A percentile compares a stretch with the other conserved stretches of the same genome.
Conservation (phyloP, 2,888 invertebrate species). For the Trilocha varians region DNA sequence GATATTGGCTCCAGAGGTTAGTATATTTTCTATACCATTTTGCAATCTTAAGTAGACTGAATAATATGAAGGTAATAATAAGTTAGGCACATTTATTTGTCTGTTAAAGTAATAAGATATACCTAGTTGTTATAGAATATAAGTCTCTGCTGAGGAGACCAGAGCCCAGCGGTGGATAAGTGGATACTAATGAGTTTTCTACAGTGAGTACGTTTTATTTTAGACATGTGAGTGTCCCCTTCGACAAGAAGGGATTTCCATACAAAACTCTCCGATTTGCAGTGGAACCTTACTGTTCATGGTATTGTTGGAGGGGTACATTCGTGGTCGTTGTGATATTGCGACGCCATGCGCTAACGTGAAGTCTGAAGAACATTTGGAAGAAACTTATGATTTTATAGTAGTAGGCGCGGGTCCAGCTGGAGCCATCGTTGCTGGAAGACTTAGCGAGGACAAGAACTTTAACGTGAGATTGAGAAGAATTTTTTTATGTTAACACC, state of each 20-base stretch:
- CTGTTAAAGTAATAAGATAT: no score
- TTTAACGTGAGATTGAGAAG: constrained; percentile 55
- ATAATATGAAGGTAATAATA: no score
- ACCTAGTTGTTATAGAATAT: no score
- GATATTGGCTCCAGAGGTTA: constrained; percentile 26
- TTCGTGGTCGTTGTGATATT: constrained; percentile 64
- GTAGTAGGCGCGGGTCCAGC: constrained; percentile 77
- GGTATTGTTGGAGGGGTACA: constrained; percentile 72
- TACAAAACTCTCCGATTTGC: constrained; percentile 69
- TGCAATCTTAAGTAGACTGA: no score
- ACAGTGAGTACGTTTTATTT: constrained; percentile 3
- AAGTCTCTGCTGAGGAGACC: no score
- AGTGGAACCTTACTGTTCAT: constrained; percentile 72
- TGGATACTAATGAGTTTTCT: no score
- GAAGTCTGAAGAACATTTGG: constrained; percentile 36
- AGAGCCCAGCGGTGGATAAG: no score
- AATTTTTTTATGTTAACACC: no score
- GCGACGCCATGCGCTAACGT: constrained; percentile 72
- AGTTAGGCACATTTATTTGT: no score
- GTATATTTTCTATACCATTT: constrained; percentile 7
- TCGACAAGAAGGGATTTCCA: constrained; percentile 57
- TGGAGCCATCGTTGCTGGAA: constrained; percentile 75
- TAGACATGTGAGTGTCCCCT: constrained; percentile 62
- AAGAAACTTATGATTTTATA: constrained; percentile 74
- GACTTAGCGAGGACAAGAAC: constrained; percentile 69